Evolutionary conservation across 2,888 invertebrate genomes (phyloP).

Genomic region (Allolobophora icterica): DNA sequence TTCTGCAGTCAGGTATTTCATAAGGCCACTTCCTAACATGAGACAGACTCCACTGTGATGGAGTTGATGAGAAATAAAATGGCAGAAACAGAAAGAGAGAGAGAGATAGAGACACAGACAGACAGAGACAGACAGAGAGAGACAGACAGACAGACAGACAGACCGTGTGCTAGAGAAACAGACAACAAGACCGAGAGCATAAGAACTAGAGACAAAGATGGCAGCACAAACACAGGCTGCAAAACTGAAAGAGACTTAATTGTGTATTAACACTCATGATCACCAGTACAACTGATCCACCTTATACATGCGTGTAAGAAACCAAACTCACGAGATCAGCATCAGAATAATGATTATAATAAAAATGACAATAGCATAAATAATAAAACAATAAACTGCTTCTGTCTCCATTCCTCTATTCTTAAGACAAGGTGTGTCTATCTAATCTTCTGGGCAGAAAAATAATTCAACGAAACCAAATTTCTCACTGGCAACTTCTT

Average conservation of each 20-base stretch:
- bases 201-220: background rate
- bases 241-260: background rate
- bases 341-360: background rate
- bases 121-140: no score
- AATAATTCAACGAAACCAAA: background rate
- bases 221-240: background rate
- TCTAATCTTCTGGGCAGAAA: background rate
- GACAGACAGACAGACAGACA: background rate
- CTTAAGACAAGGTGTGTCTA: background rate
- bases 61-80: background rate
- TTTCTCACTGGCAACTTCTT: no score
- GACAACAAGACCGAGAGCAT: background rate
- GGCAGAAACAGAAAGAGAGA: background rate
- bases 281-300: background rate
- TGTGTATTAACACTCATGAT: background rate
- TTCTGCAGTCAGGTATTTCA: background rate
- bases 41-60: background rate
- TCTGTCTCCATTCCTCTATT: background rate
- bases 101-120: background rate
- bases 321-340: constrained; percentile 1
- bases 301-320: background rate
- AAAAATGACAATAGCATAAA: background rate
- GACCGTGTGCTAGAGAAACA: background rate
- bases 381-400: background rate
- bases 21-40: background rate